Conservation (phyloP, 2,888 invertebrate genomes). For the Lycia hirtaria region DNA sequence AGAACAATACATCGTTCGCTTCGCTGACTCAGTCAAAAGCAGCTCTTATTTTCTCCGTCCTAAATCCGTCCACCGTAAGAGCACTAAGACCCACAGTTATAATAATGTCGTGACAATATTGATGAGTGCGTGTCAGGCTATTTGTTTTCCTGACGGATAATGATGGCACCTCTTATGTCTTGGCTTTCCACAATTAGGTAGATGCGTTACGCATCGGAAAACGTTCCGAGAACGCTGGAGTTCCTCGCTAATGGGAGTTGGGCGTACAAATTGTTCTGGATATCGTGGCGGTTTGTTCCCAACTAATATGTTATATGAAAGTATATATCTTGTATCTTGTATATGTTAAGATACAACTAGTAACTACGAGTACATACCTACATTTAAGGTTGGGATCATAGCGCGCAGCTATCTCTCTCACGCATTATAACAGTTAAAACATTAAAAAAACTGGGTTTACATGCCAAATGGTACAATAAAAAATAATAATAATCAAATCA, state of each 20-base stretch:
- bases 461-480: too few relatives aligned
- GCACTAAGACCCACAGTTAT: conserved; percentile 34
- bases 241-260: conserved; percentile 29
- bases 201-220: conserved; percentile 43
- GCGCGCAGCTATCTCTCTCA: too few relatives aligned
- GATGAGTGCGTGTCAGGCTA: conserved; percentile 43
- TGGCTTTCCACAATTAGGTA: conserved; percentile 46
- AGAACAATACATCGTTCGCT: too few relatives aligned
- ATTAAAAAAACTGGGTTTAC: too few relatives aligned
- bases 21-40: too few relatives aligned
- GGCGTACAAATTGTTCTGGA: conserved; percentile 38
- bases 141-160: conserved; percentile 45
- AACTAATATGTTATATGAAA: conserved; percentile 1
- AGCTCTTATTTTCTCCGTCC: neutral
- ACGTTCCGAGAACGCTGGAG: conserved; percentile 32
- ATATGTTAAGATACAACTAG: neutral
- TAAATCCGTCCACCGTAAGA: conserved; percentile 25
- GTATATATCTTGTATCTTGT: neutral
- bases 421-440: too few relatives aligned
- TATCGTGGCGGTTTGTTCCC: conserved; percentile 30
- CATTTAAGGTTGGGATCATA: too few relatives aligned
- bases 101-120: conserved; percentile 42
- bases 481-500: too few relatives aligned
- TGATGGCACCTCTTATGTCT: conserved; percentile 45
- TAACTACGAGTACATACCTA: too few relatives aligned